Base-by-base conservation (phyloP, 1,140 invertebrate genomes). In the Listronotus bonariensis region DNA sequence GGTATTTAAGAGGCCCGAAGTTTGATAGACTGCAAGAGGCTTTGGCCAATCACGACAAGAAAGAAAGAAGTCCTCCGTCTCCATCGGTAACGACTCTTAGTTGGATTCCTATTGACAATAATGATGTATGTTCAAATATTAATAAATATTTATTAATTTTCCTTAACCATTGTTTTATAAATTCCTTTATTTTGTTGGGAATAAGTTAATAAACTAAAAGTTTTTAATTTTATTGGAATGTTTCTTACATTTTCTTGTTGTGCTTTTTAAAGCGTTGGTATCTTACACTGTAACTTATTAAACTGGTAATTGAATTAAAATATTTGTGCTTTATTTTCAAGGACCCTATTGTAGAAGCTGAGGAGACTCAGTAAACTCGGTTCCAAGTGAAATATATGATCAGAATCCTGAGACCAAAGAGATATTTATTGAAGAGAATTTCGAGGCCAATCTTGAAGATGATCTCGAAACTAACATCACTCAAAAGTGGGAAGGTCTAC, bases 1-100 rank as follows among this genome's bases (percentile, higher is more conserved):
- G 60, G 38, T 96, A 95, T 76, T 81, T 94, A 49, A 83, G 92
- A 64, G 93, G 93, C 52, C 88, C 91, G 54, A 95, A 95, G 76
- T 95, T 87, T 83, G 92, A 95, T 76, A 92, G 94, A 77, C 82
- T 96, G 18, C 92, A 95, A 79, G 84, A 91, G 76, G 92, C 91
- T 32, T 88, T 93, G 71, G 89, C 86, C 63, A 88, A 67, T 60
- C 73, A 74, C 18, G 69, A 86, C 75, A 86, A 87, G 72, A 85
- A 88, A 49, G 85, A 87, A 45, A 85, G 86, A 46, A 79, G 83
- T 11, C 84, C 85, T 57, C 87, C 88, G 10, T 82, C 89, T 17
- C 87, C 89, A 0, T 89, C 89, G n/a, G 84, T 87, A 41, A 86
- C 88, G 41, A 91, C 89, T 45, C 81, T 91, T 15, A 88, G 89